Conservation (phyloP, 2,797 vertebrate genomes). For the Phataginus tricuspis region DNA sequence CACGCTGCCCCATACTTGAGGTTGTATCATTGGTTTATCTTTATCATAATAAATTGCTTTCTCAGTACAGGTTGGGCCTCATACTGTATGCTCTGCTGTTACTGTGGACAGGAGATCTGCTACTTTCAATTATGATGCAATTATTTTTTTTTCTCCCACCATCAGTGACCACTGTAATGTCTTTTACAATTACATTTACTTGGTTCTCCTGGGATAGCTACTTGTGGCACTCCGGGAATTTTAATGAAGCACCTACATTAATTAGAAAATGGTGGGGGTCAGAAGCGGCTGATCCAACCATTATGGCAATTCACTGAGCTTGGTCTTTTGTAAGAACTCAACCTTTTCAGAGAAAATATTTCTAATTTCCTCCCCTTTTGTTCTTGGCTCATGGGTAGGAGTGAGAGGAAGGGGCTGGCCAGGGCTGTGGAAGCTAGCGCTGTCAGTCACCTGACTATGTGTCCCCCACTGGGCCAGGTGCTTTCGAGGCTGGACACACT, state of each 20-base stretch:
- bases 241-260: slow-evolving; percentile 65
- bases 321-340: slow-evolving; percentile 14
- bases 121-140: slow-evolving; percentile 59
- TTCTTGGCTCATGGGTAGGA: neutral
- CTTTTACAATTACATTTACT: slow-evolving; percentile 54
- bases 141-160: slow-evolving; percentile 48
- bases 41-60: neutral
- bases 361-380: neutral
- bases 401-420: neutral
- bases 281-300: neutral
- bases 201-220: slow-evolving; percentile 39
- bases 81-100: neutral
- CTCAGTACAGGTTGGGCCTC: neutral
- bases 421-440: rapidly evolving
- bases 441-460: neutral
- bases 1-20: neutral
- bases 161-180: slow-evolving; percentile 41
- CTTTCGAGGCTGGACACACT: rapidly evolving
- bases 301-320: slow-evolving; percentile 15
- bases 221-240: slow-evolving; percentile 47
- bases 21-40: neutral
- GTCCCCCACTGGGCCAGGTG: rapidly evolving
- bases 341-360: neutral
- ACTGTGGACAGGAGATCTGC: slow-evolving; percentile 14
- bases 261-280: slow-evolving; percentile 54